Percentiles rank a stretch among this genome's conserved stretches.
Conservation (phyloP, 2,113 vertebrate genomes). For the Pitta sordida region DNA sequence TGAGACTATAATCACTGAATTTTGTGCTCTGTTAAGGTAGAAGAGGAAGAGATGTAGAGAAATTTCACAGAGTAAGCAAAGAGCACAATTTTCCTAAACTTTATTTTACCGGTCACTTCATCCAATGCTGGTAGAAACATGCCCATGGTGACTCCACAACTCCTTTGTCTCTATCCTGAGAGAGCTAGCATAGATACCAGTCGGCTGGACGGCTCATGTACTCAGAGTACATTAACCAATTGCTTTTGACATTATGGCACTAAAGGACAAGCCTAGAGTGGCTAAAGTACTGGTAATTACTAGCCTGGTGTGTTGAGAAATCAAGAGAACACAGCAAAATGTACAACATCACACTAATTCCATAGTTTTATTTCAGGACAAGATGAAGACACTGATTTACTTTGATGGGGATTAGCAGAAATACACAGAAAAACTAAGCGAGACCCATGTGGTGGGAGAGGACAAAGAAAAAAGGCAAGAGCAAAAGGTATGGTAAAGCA, state of each 20-base stretch:
- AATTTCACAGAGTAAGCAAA: neutral
- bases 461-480: neutral
- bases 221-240: neutral
- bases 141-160: neutral
- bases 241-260: neutral
- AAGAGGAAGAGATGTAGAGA: neutral
- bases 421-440: neutral
- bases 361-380: neutral
- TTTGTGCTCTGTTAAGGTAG: neutral
- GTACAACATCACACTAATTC: neutral
- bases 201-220: neutral
- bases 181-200: neutral
- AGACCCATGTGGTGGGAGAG: neutral
- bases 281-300: neutral
- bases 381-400: neutral
- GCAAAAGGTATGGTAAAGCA: neutral
- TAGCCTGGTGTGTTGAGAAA: neutral
- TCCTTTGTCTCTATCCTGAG: neutral
- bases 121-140: neutral
- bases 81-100: neutral
- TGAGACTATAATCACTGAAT: neutral
- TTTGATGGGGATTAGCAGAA: neutral
- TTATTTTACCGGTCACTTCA: neutral
- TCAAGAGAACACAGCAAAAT: neutral
- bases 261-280: neutral